A percentile compares a stretch with the other conserved stretches of the same genome.
Evolutionary conservation across 2,888 invertebrate genomes (phyloP).

Genomic region (Brachypalpus laphriformis): DNA sequence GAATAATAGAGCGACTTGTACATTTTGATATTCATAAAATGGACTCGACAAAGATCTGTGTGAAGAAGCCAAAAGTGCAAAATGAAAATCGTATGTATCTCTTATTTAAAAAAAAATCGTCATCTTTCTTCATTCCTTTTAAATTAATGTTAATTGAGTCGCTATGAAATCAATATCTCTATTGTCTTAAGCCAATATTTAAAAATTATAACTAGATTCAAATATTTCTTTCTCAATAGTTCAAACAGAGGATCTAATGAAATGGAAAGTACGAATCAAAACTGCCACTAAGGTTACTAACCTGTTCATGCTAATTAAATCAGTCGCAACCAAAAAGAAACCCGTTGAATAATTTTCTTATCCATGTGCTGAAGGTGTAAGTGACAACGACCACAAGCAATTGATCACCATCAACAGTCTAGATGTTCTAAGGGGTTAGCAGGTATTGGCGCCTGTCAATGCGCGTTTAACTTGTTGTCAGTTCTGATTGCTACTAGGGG

Average conservation of each 20-base stretch:
- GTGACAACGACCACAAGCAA: not conserved
- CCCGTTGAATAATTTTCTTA: not conserved
- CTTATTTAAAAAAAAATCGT: not conserved
- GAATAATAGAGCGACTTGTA: too few species aligned
- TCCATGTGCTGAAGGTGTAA: not conserved
- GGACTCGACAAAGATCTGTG: too few species aligned
- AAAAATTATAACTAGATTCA: not conserved
- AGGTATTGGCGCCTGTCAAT: slow-evolving; percentile 18
- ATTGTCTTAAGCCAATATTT: not conserved
- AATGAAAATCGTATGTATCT: too few species aligned
- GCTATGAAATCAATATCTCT: not conserved
- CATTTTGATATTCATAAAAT: too few species aligned
- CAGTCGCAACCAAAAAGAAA: not conserved
- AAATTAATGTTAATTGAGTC: not conserved
- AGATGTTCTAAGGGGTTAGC: not conserved
- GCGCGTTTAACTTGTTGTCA: not conserved
- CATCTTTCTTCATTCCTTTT: not conserved
- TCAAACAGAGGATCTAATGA: not conserved
- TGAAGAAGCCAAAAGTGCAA: too few species aligned
- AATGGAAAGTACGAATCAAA: not conserved
- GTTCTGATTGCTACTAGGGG: not conserved
- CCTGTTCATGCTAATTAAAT: not conserved
- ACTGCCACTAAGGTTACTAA: not conserved
- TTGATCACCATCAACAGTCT: not conserved
- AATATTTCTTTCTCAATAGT: not conserved